Conservation (phyloP, 2,888 invertebrate genomes). For the Melieria omissa region DNA sequence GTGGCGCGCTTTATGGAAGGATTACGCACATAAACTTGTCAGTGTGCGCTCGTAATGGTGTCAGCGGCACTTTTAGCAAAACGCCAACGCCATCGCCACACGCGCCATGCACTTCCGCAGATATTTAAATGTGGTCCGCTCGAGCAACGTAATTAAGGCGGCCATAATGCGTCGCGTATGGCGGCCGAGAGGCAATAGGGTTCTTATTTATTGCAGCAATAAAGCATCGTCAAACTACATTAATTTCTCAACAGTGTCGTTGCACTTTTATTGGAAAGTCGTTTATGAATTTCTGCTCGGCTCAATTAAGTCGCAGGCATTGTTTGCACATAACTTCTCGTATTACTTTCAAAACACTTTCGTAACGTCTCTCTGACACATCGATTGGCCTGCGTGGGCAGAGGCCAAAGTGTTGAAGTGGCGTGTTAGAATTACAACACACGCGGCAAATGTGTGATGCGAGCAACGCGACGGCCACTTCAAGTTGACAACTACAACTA, state of each 20-base stretch:
- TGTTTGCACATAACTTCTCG: not conserved
- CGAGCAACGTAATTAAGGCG: no score
- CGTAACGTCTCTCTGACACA: slow-evolving; percentile 9
- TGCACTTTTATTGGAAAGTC: slow-evolving; percentile 22
- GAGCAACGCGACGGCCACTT: not conserved
- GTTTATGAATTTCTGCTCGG: not conserved
- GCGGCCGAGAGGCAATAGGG: slow-evolving; percentile 1
- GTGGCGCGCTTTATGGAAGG: slow-evolving; percentile 58
- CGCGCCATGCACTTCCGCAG: no score
- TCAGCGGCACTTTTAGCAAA: slow-evolving; percentile 30
- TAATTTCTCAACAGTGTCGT: slow-evolving; percentile 25
- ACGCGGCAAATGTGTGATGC: not conserved
- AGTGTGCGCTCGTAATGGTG: slow-evolving; percentile 48
- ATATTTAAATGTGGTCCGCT: no score
- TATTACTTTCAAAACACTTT: slow-evolving; percentile 25
- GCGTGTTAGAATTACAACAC: slow-evolving; percentile 1
- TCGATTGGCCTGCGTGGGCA: slow-evolving; percentile 23
- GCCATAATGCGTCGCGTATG: not conserved
- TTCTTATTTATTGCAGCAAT: slow-evolving; percentile 32
- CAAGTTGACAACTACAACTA: not conserved
- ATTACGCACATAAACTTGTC: slow-evolving; percentile 64
- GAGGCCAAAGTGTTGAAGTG: slow-evolving; percentile 11
- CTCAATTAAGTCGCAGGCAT: not conserved
- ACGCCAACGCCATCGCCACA: not conserved
- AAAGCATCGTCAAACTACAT: slow-evolving; percentile 31